phyloP scores from a whole-genome alignment of 2,888 invertebrate genomes.

The Zygothrica quintamaculata region DNA sequence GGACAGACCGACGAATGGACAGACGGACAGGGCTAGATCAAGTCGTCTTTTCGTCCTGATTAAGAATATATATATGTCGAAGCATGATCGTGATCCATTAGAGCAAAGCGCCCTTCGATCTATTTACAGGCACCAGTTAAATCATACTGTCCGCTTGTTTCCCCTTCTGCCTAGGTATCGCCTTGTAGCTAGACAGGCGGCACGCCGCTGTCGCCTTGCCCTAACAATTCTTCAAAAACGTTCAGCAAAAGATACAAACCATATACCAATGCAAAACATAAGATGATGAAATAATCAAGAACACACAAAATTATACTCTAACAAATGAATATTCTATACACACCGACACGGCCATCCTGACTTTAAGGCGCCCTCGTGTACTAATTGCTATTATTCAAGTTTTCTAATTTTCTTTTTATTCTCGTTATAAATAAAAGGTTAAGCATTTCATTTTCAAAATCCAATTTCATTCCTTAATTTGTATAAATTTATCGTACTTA shows the following conservation, averaged over 20 bases:
- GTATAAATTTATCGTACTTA: no score
- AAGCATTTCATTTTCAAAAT: not conserved
- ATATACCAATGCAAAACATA: no score
- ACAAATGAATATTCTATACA: not conserved
- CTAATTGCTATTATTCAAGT: not conserved
- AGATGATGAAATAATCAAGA: not conserved
- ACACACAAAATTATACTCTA: not conserved
- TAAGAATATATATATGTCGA: conserved; percentile 1
- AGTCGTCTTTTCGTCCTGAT: no score
- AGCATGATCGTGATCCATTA: not conserved
- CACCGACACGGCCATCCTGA: not conserved
- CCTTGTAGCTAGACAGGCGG: not conserved
- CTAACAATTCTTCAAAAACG: not conserved
- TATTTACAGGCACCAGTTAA: not conserved
- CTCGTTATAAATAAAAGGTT: no score
- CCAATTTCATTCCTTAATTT: not conserved
- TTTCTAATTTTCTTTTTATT: not conserved
- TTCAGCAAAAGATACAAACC: not conserved
- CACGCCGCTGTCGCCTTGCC: not conserved
- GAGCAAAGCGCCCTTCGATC: not conserved
- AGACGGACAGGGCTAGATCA: no score
- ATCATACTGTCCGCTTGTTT: not conserved
- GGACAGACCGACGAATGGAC: no score
- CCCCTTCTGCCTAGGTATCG: not conserved
- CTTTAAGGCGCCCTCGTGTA: not conserved